Base-by-base conservation (phyloP, 1,140 invertebrate species). In the Drosophila rufa region DNA sequence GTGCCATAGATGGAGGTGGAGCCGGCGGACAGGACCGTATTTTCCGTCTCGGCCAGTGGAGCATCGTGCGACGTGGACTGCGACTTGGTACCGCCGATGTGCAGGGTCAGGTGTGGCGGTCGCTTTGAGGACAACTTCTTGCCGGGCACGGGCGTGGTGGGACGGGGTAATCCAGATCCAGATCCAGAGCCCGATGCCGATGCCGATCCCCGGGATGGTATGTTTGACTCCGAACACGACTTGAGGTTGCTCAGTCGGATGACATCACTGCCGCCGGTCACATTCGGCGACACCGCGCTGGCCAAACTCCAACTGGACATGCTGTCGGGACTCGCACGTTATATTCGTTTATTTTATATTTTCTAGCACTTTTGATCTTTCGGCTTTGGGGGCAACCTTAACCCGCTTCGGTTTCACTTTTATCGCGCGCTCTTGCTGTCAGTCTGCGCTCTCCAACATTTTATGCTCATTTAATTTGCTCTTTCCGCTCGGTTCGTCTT, bases 241-340 rank as follows among this genome's bases (percentile, higher is more conserved):
- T 78, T 87, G 33, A 90, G 62, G 46, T 46, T 79, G 33, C 17
- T 75, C 43, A 89, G 59, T 43, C 57, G 50, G 11, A 89, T 89
- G 62, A 79, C 85, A 65, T 89, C 84, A 80, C 59, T 65, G 22
- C 62, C 57, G 19, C 61, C 46, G 57, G 76, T 68, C 36, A 89
- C 84, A 58, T 70, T 87, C 33, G 80, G 77, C 51, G 84, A 89
- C 43, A 80, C 81, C 14, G 77, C 78, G 51, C 68, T 90, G 46
- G 84, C 84, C 78, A 89, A 84, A 60, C 84, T 89, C 84, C 84
- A 89, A 61, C 84, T 89, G 55, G 84, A 89, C 84, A 89, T 89
- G 38, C 25, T 80, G 12, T 73, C 59, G 65, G 65, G 46, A 30
- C 12, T 59, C 53, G 19, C 36, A 15, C 30, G 53, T 25, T 40